These are phyloP conservation scores for Deilephila porcellus DNA, from an alignment of 2,888 invertebrate species.

Conservation along the genomic window DNA sequence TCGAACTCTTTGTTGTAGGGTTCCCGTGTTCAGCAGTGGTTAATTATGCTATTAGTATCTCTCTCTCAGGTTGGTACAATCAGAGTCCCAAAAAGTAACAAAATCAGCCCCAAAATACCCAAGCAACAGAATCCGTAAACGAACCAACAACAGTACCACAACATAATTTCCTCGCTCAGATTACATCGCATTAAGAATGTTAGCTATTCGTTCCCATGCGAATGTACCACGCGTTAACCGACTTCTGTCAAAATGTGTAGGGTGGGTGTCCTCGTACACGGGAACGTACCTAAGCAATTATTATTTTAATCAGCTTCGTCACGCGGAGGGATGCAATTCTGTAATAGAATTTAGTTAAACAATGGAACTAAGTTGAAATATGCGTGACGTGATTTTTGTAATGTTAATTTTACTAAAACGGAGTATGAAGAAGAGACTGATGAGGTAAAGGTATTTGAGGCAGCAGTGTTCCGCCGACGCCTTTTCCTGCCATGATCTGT, in stretches of 20 bases:
- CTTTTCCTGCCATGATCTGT: too few species aligned
- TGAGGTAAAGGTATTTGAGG: too few species aligned
- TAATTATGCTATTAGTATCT: too few species aligned
- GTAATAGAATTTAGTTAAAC: not conserved
- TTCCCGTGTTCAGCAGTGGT: too few species aligned
- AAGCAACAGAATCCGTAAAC: too few species aligned
- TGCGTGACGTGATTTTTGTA: not conserved
- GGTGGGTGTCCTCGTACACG: slow-evolving; percentile 47
- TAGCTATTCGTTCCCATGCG: slow-evolving; percentile 31
- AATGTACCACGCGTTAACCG: slow-evolving; percentile 31
- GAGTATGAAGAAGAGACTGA: too few species aligned
- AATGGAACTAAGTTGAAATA: not conserved
- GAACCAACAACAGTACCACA: not conserved
- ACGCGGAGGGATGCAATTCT: slow-evolving; percentile 24
- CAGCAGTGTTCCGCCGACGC: too few species aligned
- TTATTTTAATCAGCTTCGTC: slow-evolving; percentile 55
- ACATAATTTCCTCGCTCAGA: not conserved
- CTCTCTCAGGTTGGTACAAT: too few species aligned
- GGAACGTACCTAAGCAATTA: slow-evolving; percentile 49
- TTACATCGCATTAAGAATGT: slow-evolving; percentile 18
- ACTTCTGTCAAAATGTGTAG: slow-evolving; percentile 57
- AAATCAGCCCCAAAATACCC: not conserved
- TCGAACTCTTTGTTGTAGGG: too few species aligned
- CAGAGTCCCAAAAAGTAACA: not conserved
- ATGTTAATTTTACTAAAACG: too few species aligned